Conservation (phyloP, 2,113 vertebrate species). For the Malurus alboscapulatus region DNA sequence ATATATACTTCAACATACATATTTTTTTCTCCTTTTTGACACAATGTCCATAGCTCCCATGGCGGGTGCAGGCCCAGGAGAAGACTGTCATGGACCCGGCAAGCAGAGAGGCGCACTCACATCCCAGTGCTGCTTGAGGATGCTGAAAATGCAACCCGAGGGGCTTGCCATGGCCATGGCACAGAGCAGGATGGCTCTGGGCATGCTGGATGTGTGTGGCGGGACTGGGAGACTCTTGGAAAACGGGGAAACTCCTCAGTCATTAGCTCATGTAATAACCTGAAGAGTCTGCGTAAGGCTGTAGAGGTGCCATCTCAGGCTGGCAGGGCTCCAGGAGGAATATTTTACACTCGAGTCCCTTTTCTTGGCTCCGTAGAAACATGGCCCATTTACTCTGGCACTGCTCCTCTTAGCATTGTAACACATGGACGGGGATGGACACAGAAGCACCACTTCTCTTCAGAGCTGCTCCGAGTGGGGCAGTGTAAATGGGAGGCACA, state of each 20-base stretch:
- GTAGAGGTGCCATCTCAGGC: slow-evolving; percentile 69
- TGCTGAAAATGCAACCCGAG: not conserved
- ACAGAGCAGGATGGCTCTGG: not conserved
- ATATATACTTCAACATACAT: not conserved
- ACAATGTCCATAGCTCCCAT: not conserved
- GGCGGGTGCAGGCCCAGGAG: not conserved
- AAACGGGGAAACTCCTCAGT: not conserved
- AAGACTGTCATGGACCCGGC: not conserved
- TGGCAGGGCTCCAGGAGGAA: slow-evolving; percentile 62
- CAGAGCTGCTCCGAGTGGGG: accelerated
- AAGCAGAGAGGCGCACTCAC: accelerated
- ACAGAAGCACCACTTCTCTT: not conserved
- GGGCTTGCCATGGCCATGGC: not conserved
- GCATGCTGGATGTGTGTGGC: accelerated
- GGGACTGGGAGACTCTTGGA: not conserved
- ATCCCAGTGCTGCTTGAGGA: not conserved
- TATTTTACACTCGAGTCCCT: slow-evolving; percentile 58
- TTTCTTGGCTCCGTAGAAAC: slow-evolving; percentile 60
- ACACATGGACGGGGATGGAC: not conserved
- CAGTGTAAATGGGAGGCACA: not conserved
- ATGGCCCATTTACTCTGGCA: slow-evolving; percentile 10
- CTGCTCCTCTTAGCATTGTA: slow-evolving; percentile 38
- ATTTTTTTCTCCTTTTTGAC: not conserved
- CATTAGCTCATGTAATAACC: slow-evolving; percentile 67
- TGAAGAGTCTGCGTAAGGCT: slow-evolving; percentile 77